These are phyloP conservation scores for Eubasilissa regina DNA, from an alignment of 1,140 invertebrate species.

Conservation along the genomic window DNA sequence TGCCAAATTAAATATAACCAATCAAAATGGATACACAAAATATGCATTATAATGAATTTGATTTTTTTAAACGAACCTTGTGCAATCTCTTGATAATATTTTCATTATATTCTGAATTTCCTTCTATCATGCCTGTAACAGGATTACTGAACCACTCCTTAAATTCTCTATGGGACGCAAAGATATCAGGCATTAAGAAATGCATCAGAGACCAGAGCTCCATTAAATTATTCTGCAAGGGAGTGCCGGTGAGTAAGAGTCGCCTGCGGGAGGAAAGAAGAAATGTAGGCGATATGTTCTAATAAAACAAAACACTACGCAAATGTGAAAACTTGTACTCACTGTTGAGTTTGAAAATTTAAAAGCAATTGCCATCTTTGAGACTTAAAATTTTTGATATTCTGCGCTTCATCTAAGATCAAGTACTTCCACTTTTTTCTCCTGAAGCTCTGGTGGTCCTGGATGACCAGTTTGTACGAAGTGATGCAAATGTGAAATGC, in stretches of 20 bases:
- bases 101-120: conserved; percentile 95
- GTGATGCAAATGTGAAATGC: conserved; percentile 99
- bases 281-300: not conserved
- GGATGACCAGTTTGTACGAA: conserved; percentile 98
- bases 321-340: conserved; percentile 62
- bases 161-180: conserved; percentile 97
- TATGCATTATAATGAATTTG: not conserved
- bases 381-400: conserved; percentile 99
- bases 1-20: not conserved
- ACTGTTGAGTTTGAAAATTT: conserved; percentile 96
- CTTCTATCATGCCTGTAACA: conserved; percentile 98
- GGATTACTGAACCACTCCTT: conserved; percentile 99
- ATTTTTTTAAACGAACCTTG: conserved; percentile 77
- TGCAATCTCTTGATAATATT: conserved; percentile 95
- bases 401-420: conserved; percentile 99
- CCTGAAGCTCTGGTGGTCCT: conserved; percentile 98
- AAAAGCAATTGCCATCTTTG: conserved; percentile 98
- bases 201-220: conserved; percentile 99
- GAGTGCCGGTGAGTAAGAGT: conserved; percentile 96
- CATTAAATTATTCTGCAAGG: conserved; percentile 99
- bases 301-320: conserved; percentile 1
- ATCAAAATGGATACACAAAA: not conserved
- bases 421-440: conserved; percentile 99
- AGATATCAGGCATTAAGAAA: conserved; percentile 99
- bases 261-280: conserved; percentile 74